A percentile compares a stretch with the other conserved stretches of the same genome.
These are phyloP conservation scores for Epirrhoe alternata DNA, from an alignment of 2,888 invertebrate genomes.

Conservation along the genomic window DNA sequence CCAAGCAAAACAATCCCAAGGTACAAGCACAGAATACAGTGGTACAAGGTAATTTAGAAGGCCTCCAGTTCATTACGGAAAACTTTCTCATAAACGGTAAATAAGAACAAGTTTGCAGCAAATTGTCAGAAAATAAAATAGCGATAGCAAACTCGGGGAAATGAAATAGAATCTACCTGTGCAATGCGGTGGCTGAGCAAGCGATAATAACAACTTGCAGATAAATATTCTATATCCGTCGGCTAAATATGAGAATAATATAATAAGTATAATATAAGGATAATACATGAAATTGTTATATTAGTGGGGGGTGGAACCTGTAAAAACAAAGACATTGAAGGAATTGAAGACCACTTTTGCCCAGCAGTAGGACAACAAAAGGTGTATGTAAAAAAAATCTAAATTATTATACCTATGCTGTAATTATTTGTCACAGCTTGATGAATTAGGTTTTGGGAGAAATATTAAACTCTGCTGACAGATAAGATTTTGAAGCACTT, in stretches of 20 bases:
- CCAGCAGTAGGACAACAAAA: too few species aligned
- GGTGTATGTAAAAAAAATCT: too few species aligned
- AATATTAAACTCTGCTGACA: neutral
- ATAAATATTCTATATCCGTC: slow-evolving; percentile 7
- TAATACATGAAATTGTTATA: neutral
- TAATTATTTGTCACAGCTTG: neutral
- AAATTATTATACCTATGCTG: neutral
- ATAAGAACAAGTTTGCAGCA: slow-evolving; percentile 31
- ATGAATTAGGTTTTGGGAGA: neutral
- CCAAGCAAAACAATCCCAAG: slow-evolving; percentile 19
- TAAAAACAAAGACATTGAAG: too few species aligned
- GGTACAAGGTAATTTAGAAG: slow-evolving; percentile 27
- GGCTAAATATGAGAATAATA: neutral
- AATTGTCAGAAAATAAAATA: slow-evolving; percentile 35
- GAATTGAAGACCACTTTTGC: too few species aligned
- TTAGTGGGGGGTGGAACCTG: too few species aligned
- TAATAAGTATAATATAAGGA: neutral
- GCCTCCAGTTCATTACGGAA: slow-evolving; percentile 31
- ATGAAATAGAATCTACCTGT: slow-evolving; percentile 19
- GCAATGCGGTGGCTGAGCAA: slow-evolving; percentile 2
- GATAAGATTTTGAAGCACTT: too few species aligned
- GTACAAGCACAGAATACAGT: too few species aligned
- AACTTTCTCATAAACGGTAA: slow-evolving; percentile 32
- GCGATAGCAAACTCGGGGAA: slow-evolving; percentile 24
- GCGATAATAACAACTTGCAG: slow-evolving; percentile 3